phyloP scores from a whole-genome alignment of 2,113 vertebrate genomes.

The Toxostoma redivivum region DNA sequence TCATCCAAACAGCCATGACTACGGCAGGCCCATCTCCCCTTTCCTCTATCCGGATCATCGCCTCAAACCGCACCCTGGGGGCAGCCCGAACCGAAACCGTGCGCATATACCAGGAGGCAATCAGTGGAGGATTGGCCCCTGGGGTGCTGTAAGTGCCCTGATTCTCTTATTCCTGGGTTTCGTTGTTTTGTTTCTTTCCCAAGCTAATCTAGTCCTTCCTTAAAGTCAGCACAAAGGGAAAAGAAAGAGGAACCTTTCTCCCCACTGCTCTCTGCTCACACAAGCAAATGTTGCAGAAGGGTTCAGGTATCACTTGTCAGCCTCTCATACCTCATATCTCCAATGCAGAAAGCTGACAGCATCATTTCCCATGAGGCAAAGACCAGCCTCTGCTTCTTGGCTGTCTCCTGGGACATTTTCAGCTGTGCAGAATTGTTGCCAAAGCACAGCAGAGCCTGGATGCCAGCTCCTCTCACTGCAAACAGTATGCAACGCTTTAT shows the following conservation, averaged over 20 bases:
- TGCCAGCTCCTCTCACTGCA: not conserved
- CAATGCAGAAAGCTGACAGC: not conserved
- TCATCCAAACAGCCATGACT: slow-evolving; percentile 77
- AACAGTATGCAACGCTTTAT: not conserved
- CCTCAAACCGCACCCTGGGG: slow-evolving; percentile 69
- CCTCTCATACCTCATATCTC: not conserved
- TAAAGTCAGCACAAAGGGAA: not conserved
- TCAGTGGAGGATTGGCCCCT: slow-evolving; percentile 95
- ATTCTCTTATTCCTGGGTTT: not conserved
- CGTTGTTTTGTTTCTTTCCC: not conserved
- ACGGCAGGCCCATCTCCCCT: slow-evolving; percentile 63
- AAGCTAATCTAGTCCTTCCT: not conserved
- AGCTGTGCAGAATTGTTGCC: not conserved
- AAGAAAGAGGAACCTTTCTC: not conserved
- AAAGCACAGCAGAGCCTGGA: not conserved
- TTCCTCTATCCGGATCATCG: slow-evolving; percentile 72
- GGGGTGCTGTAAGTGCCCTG: slow-evolving; percentile 90
- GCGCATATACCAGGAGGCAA: slow-evolving; percentile 75
- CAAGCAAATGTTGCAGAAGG: not conserved
- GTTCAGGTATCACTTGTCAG: not conserved
- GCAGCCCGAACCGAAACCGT: slow-evolving; percentile 53
- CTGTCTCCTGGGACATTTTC: not conserved
- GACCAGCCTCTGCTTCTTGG: not conserved
- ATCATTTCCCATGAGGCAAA: not conserved
- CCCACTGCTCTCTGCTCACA: not conserved